Evolutionary conservation across 2,797 vertebrate genomes (phyloP).

Genomic region (Hypotaenidia philippensis): DNA sequence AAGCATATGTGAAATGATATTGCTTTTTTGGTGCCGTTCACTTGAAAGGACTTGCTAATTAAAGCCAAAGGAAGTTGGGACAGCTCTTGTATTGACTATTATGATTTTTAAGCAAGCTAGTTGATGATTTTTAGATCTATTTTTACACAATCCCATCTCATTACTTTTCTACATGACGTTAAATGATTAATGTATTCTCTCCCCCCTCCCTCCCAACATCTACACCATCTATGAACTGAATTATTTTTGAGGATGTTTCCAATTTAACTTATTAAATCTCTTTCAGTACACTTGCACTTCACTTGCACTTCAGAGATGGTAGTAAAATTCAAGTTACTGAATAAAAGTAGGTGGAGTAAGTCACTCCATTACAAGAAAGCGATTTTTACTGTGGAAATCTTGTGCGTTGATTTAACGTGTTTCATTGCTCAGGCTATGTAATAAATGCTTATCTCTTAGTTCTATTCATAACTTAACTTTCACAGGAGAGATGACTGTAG

Average conservation of each 20-base stretch:
- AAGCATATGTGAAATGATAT: neutral
- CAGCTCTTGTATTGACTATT: neutral
- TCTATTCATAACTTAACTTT: neutral
- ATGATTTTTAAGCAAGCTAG: neutral
- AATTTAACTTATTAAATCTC: neutral
- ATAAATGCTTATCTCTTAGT: neutral
- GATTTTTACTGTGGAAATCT: neutral
- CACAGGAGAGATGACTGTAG: neutral
- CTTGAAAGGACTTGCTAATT: slow-evolving; percentile 33
- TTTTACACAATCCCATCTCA: neutral
- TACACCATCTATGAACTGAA: neutral
- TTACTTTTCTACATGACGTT: neutral
- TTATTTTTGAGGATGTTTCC: neutral
- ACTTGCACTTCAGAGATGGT: neutral
- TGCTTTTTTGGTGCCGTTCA: slow-evolving; percentile 13
- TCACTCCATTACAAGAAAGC: neutral
- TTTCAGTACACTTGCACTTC: neutral
- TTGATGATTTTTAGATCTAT: neutral
- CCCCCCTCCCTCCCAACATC: neutral
- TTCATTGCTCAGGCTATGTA: neutral
- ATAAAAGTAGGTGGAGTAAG: neutral
- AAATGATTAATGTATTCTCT: neutral
- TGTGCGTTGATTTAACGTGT: neutral
- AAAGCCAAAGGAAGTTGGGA: neutral
- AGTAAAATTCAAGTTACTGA: neutral